Percentiles rank a stretch among this genome's conserved stretches.
phyloP scores from a whole-genome alignment of 2,888 invertebrate genomes.

The Syrista parreyssii region DNA sequence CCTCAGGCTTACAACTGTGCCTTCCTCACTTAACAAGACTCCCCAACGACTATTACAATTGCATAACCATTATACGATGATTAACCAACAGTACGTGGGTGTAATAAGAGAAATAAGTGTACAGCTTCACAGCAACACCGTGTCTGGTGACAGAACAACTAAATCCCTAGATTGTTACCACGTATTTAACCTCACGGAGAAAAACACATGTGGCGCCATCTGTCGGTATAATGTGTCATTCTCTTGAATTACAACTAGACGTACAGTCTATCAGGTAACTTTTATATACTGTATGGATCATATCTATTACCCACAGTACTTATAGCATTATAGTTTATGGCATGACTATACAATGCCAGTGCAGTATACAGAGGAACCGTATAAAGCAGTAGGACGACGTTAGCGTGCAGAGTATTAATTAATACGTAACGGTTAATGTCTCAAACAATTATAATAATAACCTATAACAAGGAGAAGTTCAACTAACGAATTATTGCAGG shows the following conservation, averaged over 20 bases:
- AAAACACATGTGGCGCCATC: conserved; percentile 42
- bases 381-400: background rate
- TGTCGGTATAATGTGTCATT: background rate
- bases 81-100: conserved; percentile 60
- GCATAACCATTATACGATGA: conserved; percentile 62
- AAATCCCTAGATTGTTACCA: conserved; percentile 46
- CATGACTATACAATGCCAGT: background rate
- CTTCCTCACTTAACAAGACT: conserved; percentile 24
- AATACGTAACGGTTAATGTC: background rate
- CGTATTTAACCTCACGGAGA: conserved; percentile 46
- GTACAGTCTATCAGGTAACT: background rate
- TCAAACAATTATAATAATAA: background rate
- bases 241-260: background rate
- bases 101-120: conserved; percentile 62
- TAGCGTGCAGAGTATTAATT: background rate
- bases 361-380: background rate
- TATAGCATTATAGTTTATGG: background rate
- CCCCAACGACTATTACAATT: conserved; percentile 51
- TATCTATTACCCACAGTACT: background rate
- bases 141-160: conserved; percentile 55
- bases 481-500: background rate
- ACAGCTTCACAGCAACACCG: conserved; percentile 41
- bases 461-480: background rate
- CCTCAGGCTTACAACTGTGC: conserved; percentile 45
- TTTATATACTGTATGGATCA: background rate